A percentile compares a stretch with the other conserved stretches of the same genome.
Evolutionary conservation across 2,888 invertebrate genomes (phyloP).

Genomic region (Brachycybe producta): DNA sequence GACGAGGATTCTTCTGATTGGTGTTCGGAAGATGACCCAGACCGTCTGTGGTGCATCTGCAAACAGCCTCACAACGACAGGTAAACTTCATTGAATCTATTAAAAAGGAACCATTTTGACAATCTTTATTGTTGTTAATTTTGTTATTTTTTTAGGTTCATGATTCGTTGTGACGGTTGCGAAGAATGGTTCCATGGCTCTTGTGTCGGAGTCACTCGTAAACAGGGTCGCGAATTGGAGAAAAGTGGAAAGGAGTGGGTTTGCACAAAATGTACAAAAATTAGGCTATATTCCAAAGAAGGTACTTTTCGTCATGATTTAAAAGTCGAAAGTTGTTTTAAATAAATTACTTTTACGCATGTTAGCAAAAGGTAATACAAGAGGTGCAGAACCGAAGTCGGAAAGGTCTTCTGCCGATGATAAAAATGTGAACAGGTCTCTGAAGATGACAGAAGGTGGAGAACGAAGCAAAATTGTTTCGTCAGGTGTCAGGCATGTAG

Average conservation of each 20-base stretch:
- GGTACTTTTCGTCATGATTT: neutral
- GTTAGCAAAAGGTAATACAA: no score
- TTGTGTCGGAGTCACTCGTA: constrained; percentile 84
- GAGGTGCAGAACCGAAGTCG: no score
- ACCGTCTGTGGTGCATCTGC: constrained; percentile 89
- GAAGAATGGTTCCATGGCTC: constrained; percentile 98
- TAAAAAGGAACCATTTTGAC: neutral
- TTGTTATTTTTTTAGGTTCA: constrained; percentile 48
- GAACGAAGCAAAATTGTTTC: no score
- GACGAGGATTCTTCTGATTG: constrained; percentile 26
- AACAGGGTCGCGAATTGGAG: constrained; percentile 69
- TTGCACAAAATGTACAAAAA: constrained; percentile 58
- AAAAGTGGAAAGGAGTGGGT: constrained; percentile 75
- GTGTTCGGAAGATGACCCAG: constrained; percentile 68
- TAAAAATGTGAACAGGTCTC: no score
- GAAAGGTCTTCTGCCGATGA: no score
- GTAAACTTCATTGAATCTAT: constrained; percentile 9
- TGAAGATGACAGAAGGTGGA: no score
- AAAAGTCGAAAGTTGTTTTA: neutral
- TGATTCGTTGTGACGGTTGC: constrained; percentile 93
- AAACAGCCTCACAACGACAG: constrained; percentile 80
- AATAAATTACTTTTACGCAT: neutral
- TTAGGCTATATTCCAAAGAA: constrained; percentile 1
- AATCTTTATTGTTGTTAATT: neutral
- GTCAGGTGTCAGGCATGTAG: neutral